Evolutionary conservation across 1,140 invertebrate genomes (phyloP).

Genomic region (Drosophila guanche): DNA sequence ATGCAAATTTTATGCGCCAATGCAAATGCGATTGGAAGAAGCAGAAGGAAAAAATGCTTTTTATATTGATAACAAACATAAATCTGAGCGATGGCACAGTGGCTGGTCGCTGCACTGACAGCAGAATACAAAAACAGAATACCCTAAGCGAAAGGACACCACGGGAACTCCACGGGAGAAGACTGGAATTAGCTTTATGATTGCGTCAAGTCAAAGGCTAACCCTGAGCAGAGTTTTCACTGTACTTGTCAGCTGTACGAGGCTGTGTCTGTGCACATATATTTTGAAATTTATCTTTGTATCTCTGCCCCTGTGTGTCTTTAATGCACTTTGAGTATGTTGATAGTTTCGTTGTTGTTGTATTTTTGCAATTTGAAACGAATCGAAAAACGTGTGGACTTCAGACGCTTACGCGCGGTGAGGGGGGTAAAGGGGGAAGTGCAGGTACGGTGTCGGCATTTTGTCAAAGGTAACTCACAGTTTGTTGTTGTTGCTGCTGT

Average conservation of each 20-base stretch:
- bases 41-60: slow-evolving; percentile 36
- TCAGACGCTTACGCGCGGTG: neutral
- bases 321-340: slow-evolving; percentile 48
- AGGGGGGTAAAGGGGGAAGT: neutral
- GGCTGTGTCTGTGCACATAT: neutral
- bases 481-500: slow-evolving; percentile 43
- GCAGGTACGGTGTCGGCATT: slow-evolving; percentile 44
- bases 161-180: too few species aligned
- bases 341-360: slow-evolving; percentile 22
- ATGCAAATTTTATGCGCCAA: slow-evolving; percentile 76
- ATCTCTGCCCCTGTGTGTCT: slow-evolving; percentile 2
- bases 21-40: slow-evolving; percentile 37
- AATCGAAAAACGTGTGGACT: slow-evolving; percentile 35
- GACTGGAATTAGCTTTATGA: too few species aligned
- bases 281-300: neutral
- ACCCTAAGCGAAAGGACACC: too few species aligned
- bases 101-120: too few species aligned
- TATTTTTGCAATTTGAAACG: slow-evolving; percentile 65
- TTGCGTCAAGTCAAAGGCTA: too few species aligned
- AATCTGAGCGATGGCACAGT: slow-evolving; percentile 26
- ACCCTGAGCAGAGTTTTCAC: neutral
- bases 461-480: slow-evolving; percentile 57
- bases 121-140: too few species aligned
- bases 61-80: slow-evolving; percentile 73
- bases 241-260: too few species aligned